These are phyloP conservation scores for Panzeria rudis DNA, from an alignment of 2,888 invertebrate genomes.

Conservation along the genomic window DNA sequence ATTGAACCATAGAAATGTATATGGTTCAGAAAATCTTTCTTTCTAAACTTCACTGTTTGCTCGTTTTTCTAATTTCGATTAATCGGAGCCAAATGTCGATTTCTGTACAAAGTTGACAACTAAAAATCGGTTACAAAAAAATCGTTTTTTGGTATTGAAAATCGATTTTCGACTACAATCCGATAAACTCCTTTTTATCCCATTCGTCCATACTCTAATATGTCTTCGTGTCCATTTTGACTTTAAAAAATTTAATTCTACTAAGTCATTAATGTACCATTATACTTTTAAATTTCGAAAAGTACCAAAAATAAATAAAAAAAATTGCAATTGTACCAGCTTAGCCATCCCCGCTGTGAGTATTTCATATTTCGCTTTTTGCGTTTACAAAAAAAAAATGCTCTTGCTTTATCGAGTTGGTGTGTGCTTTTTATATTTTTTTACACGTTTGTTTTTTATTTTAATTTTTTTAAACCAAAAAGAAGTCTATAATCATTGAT, in stretches of 20 bases:
- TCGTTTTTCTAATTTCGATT: too few relatives aligned
- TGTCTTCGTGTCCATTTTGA: too few relatives aligned
- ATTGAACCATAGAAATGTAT: too few relatives aligned
- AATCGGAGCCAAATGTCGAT: too few relatives aligned
- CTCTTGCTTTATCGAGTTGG: constrained; percentile 35
- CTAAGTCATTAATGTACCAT: background rate
- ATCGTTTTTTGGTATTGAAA: too few relatives aligned
- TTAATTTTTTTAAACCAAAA: constrained; percentile 56
- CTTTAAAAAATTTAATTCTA: background rate
- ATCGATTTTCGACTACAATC: too few relatives aligned
- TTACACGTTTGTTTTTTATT: constrained; percentile 50
- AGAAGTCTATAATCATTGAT: constrained; percentile 74
- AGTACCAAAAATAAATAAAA: background rate
- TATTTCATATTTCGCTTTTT: constrained; percentile 44
- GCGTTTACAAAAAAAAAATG: constrained; percentile 37
- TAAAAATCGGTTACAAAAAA: too few relatives aligned
- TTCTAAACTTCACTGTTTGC: too few relatives aligned
- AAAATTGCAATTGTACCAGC: background rate
- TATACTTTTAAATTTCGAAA: background rate
- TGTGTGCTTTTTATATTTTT: constrained; percentile 43
- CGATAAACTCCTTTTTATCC: too few relatives aligned
- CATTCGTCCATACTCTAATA: too few relatives aligned
- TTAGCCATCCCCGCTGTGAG: constrained; percentile 21
- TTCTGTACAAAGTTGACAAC: too few relatives aligned
- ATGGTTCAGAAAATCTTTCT: too few relatives aligned